Conservation (phyloP, 2,888 invertebrate species). For the Drosophila antonietae region DNA sequence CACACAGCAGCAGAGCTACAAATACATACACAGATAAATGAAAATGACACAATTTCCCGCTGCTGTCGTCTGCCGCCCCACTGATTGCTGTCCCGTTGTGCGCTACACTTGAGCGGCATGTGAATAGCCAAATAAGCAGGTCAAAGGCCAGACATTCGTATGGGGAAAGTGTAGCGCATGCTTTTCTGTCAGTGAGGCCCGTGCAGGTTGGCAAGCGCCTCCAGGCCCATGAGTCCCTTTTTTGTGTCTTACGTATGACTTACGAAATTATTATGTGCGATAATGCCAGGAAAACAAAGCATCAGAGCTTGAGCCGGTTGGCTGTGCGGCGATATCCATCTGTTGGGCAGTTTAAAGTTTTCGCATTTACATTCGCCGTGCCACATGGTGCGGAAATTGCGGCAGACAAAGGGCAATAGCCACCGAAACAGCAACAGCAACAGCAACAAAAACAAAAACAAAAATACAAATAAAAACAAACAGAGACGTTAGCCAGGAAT, state of each 20-base stretch:
- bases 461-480: conserved; percentile 11
- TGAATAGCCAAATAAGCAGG: conserved; percentile 8
- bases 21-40: conserved; percentile 59
- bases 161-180: conserved; percentile 11
- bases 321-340: conserved; percentile 36
- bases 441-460: conserved; percentile 7
- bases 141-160: background rate
- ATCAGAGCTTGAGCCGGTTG: conserved; percentile 12
- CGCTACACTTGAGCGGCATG: conserved; percentile 44
- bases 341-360: conserved; percentile 77
- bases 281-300: conserved; percentile 56
- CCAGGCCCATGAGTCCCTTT: conserved; percentile 25
- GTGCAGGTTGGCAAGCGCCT: conserved; percentile 1
- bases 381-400: conserved; percentile 71
- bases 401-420: conserved; percentile 51
- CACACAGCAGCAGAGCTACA: conserved; percentile 14
- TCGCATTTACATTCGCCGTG: conserved; percentile 71
- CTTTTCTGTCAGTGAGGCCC: background rate
- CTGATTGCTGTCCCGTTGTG: conserved; percentile 38
- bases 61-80: conserved; percentile 23
- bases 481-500: conserved; percentile 38
- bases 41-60: conserved; percentile 70
- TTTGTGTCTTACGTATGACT: conserved; percentile 50
- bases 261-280: conserved; percentile 69
- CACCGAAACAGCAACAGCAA: conserved; percentile 7